Percentiles rank a stretch among this genome's conserved stretches.
Evolutionary conservation across 2,113 vertebrate species (phyloP).

Genomic region (Eonycteris spelaea): DNA sequence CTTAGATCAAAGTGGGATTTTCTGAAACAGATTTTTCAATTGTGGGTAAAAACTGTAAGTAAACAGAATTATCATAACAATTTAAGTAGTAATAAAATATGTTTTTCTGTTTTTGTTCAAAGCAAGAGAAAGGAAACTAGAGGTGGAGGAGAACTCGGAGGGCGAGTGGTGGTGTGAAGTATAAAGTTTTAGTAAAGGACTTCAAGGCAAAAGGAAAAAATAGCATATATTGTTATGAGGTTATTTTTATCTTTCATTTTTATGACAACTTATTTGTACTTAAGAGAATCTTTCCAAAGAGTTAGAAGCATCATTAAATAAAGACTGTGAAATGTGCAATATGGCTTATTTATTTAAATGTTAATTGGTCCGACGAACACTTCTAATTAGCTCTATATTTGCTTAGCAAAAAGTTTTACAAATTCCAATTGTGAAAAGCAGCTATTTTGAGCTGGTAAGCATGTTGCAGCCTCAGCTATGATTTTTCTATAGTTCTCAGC

Average conservation of each 20-base stretch:
- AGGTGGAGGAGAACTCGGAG: conserved; percentile 74
- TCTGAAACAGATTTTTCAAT: conserved; percentile 80
- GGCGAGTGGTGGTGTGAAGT: conserved; percentile 75
- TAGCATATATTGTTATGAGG: conserved; percentile 84
- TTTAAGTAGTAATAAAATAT: conserved; percentile 88
- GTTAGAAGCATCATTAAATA: conserved; percentile 99
- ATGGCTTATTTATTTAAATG: conserved; percentile 98
- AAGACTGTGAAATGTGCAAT: conserved; percentile 99
- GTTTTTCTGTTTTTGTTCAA: conserved; percentile 82
- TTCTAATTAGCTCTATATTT: conserved; percentile 99
- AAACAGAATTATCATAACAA: conserved; percentile 84
- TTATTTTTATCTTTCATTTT: conserved; percentile 91
- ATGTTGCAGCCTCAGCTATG: conserved; percentile 90
- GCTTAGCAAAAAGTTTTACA: conserved; percentile 98
- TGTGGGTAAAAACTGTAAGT: conserved; percentile 72
- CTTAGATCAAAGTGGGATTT: conserved; percentile 78
- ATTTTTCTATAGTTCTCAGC: conserved; percentile 91
- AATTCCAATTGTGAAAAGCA: conserved; percentile 94
- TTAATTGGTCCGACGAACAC: conserved; percentile 97
- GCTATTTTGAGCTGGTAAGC: conserved; percentile 91
- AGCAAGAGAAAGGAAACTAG: conserved; percentile 81
- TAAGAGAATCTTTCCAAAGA: conserved; percentile 91
- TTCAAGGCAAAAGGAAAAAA: conserved; percentile 83
- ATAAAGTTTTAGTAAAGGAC: conserved; percentile 80
- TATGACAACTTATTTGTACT: conserved; percentile 91